Evolutionary conservation across 2,113 vertebrate genomes (phyloP).

Genomic region (Pterocles orientalis): DNA sequence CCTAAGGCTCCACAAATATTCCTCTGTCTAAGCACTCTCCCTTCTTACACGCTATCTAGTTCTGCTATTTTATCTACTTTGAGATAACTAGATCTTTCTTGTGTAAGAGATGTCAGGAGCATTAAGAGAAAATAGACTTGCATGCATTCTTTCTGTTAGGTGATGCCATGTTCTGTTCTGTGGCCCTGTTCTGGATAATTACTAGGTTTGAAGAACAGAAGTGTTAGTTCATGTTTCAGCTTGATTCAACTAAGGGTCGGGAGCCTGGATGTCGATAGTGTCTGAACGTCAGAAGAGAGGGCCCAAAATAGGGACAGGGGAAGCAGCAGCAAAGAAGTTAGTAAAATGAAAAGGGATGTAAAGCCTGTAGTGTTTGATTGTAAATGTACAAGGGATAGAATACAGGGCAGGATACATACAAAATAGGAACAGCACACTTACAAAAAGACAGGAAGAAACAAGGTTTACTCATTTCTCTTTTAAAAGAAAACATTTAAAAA

Average conservation of each 20-base stretch:
- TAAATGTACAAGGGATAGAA: not conserved
- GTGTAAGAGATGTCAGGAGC: not conserved
- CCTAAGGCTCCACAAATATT: not conserved
- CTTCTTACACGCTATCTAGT: not conserved
- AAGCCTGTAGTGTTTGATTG: not conserved
- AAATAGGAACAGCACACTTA: not conserved
- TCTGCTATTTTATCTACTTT: conserved; percentile 10
- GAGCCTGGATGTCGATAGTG: not conserved
- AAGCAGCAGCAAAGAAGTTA: not conserved
- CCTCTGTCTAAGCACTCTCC: not conserved
- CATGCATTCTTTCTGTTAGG: not conserved
- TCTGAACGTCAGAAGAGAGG: not conserved
- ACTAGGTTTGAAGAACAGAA: conserved; percentile 1
- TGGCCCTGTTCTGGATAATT: not conserved
- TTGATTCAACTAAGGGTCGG: conserved; percentile 21
- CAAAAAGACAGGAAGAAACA: conserved; percentile 46
- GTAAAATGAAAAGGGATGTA: not conserved
- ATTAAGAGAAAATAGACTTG: not conserved
- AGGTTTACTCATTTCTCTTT: conserved; percentile 6
- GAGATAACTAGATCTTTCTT: not conserved
- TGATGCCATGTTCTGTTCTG: not conserved
- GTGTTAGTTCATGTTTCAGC: not conserved
- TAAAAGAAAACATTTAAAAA: conserved; percentile 46
- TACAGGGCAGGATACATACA: conserved; percentile 10
- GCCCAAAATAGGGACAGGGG: not conserved